Evolutionary conservation across 2,888 invertebrate species (phyloP).

Genomic region (Andricus curvator): DNA sequence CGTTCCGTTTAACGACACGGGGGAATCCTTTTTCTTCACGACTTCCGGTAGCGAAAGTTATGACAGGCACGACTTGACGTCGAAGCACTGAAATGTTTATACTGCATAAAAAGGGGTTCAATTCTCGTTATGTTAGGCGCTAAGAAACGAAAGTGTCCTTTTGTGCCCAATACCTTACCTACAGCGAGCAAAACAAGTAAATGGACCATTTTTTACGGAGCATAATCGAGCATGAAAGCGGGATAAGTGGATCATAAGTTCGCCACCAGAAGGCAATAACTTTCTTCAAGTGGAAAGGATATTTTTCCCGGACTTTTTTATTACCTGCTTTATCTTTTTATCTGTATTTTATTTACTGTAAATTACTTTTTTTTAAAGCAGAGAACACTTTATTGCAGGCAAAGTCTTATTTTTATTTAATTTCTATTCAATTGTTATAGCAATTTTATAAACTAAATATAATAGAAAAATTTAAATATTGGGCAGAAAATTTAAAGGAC

Average conservation of each 20-base stretch:
- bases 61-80: slow-evolving; percentile 33
- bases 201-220: slow-evolving; percentile 33
- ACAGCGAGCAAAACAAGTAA: slow-evolving; percentile 31
- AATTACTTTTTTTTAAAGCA: slow-evolving; percentile 28
- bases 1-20: slow-evolving; percentile 43
- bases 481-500: too few species aligned
- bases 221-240: slow-evolving; percentile 34
- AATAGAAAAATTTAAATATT: too few species aligned
- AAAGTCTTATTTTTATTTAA: not conserved
- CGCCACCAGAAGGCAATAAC: slow-evolving; percentile 38
- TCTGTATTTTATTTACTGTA: slow-evolving; percentile 31
- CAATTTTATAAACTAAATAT: not conserved
- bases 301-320: slow-evolving; percentile 19
- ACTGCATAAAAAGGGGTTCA: slow-evolving; percentile 27
- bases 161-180: slow-evolving; percentile 18
- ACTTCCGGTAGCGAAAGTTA: slow-evolving; percentile 48
- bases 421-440: not conserved
- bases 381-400: not conserved
- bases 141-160: slow-evolving; percentile 15
- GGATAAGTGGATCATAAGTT: slow-evolving; percentile 42
- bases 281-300: slow-evolving; percentile 39
- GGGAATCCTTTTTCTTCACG: slow-evolving; percentile 42
- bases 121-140: slow-evolving; percentile 19
- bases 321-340: slow-evolving; percentile 23
- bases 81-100: slow-evolving; percentile 38